Evolutionary conservation across 2,113 vertebrate genomes (phyloP).

Genomic region (Ictidomys tridecemlineatus): DNA sequence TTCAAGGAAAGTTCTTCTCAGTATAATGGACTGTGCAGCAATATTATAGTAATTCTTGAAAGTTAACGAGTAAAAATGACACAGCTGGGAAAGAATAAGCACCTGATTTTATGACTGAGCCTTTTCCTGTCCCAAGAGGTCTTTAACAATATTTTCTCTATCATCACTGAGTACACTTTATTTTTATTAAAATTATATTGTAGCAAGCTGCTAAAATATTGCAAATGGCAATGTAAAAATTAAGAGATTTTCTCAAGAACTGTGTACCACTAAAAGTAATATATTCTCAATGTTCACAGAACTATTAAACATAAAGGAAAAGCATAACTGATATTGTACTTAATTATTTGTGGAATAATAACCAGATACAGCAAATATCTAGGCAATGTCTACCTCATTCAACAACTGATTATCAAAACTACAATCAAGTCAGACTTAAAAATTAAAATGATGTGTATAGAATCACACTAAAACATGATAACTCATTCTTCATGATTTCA

Average conservation of each 20-base stretch:
- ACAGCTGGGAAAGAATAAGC: slow-evolving; percentile 82
- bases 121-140: slow-evolving; percentile 83
- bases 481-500: slow-evolving; percentile 71
- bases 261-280: slow-evolving; percentile 83
- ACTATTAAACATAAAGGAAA: slow-evolving; percentile 85
- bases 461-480: slow-evolving; percentile 65
- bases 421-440: slow-evolving; percentile 74
- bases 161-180: slow-evolving; percentile 80
- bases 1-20: slow-evolving; percentile 76
- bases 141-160: slow-evolving; percentile 85
- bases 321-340: slow-evolving; percentile 81
- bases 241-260: slow-evolving; percentile 79
- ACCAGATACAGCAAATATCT: slow-evolving; percentile 75
- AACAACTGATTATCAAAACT: slow-evolving; percentile 78
- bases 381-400: slow-evolving; percentile 88
- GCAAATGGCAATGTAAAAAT: slow-evolving; percentile 83
- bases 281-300: slow-evolving; percentile 80
- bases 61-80: slow-evolving; percentile 79
- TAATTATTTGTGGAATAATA: slow-evolving; percentile 79
- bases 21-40: slow-evolving; percentile 86
- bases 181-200: slow-evolving; percentile 82
- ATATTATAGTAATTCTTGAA: slow-evolving; percentile 85
- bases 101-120: slow-evolving; percentile 82
- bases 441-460: slow-evolving; percentile 69
- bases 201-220: slow-evolving; percentile 83